Base-by-base conservation (phyloP, 1,140 invertebrate genomes). In the Hylaeus anthracinus region DNA sequence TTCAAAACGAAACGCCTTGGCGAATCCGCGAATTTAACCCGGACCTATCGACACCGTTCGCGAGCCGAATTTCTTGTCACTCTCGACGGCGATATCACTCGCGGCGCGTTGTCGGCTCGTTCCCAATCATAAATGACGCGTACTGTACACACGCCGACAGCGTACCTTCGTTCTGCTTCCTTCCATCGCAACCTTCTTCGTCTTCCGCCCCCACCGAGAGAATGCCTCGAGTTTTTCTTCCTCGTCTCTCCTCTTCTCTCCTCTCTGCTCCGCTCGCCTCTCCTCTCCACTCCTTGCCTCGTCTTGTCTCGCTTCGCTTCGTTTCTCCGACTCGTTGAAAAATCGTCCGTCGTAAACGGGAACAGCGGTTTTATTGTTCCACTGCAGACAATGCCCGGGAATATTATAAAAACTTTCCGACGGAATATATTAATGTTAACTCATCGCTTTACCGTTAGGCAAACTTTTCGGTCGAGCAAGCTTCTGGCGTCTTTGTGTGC, bases 401-500 rank as follows among this genome's bases (percentile, higher is more conserved):
- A 93, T 93, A 93, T 93, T 93, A 93, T 93, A 93, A 92, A 93
- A 93, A 93, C 92, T 93, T 93, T 93, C 87, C 90, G 92, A 93
- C 92, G 90, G 92, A 93, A 93, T 93, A 92, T 92, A 93, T 93
- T 93, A 93, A 93, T 92, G 92, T 93, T 93, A 93, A 93, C 92
- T 92, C 91, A 92, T 91, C 90, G 92, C 90, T 92, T 93, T 90
- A 92, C 91, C 92, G 92, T 92, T 92, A 92, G 90, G 88, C 91
- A 93, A 93, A 92, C 89, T 93, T 93, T 93, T 93, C 92, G 90
- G 88, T 89, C 90, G 86, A 79, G 72, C 88, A 87, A 83, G 79
- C 81, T 77, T 71, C 79, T 83, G 81, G 61, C 86, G 70, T 82
- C 88, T 86, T 88, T 82, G 72, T 79, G 74, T 79, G 74, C 72